Percentiles rank a stretch among this genome's conserved stretches.
Conservation (phyloP, 2,113 vertebrate species). For the Vulpes lagopus region DNA sequence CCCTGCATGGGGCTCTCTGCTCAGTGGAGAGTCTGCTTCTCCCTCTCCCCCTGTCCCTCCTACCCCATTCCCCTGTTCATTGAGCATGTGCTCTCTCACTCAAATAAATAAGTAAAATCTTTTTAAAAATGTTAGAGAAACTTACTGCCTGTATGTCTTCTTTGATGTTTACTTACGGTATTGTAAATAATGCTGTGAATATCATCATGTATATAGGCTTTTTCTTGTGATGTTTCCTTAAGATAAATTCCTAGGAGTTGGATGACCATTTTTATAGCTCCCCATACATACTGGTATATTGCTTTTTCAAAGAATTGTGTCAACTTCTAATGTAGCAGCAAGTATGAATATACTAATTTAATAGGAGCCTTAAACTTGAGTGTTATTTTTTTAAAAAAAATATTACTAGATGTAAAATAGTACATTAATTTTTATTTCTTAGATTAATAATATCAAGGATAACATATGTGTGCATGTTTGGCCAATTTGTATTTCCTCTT, state of each 20-base stretch:
- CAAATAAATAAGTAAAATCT: not conserved
- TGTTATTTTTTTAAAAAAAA: constrained; percentile 42
- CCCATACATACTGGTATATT: not conserved
- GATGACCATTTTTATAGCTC: constrained; percentile 37
- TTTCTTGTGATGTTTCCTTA: constrained; percentile 35
- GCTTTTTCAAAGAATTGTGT: constrained; percentile 42
- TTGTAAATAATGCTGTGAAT: not conserved
- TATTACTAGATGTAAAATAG: not conserved
- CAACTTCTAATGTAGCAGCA: not conserved
- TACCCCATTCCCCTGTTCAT: not conserved
- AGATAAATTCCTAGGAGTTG: constrained; percentile 16
- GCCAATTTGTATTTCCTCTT: constrained; percentile 32
- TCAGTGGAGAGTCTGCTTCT: not conserved
- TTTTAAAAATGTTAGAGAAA: not conserved
- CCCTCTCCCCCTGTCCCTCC: not conserved
- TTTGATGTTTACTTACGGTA: not conserved
- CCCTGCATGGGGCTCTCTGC: not conserved
- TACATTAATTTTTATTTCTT: constrained; percentile 43
- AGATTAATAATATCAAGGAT: constrained; percentile 25
- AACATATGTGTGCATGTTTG: not conserved
- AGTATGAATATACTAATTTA: not conserved
- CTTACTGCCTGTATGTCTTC: not conserved
- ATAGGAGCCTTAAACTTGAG: not conserved
- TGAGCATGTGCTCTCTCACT: not conserved
- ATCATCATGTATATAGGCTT: not conserved